A percentile compares a stretch with the other conserved stretches of the same genome.
Conservation (phyloP, 2,888 invertebrate species). For the Osedax frankpressi region DNA sequence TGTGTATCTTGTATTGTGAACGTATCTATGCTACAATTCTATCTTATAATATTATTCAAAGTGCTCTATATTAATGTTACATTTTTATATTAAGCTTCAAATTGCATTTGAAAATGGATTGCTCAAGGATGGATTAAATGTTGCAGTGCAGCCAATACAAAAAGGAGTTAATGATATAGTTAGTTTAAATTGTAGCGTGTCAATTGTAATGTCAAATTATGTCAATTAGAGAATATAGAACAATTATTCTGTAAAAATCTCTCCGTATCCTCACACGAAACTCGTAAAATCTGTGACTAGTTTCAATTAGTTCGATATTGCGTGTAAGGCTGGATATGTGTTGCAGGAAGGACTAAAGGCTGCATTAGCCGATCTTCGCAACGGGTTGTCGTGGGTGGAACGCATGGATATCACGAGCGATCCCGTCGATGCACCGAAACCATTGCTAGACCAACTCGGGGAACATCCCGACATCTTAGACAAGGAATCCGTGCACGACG, state of each 20-base stretch:
- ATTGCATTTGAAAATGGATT: constrained; percentile 73
- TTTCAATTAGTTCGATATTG: background rate
- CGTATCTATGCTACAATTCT: too few relatives aligned
- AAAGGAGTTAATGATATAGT: constrained; percentile 63
- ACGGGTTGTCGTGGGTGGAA: constrained; percentile 72
- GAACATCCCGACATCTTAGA: constrained; percentile 22
- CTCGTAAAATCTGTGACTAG: background rate
- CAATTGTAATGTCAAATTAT: too few relatives aligned
- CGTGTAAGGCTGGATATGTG: too few relatives aligned
- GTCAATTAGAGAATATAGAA: too few relatives aligned
- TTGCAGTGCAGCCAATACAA: constrained; percentile 50
- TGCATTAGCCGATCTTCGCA: constrained; percentile 60
- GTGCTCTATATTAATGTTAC: background rate
- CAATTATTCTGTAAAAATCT: too few relatives aligned
- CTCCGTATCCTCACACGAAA: too few relatives aligned
- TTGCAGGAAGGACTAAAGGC: constrained; percentile 56
- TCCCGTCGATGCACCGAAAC: constrained; percentile 54
- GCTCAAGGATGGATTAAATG: constrained; percentile 65
- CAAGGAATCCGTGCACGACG: constrained; percentile 51
- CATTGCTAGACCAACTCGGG: constrained; percentile 26
- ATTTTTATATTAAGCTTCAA: constrained; percentile 57
- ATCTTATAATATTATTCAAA: too few relatives aligned
- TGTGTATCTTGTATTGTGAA: background rate
- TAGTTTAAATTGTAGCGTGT: constrained; percentile 42
- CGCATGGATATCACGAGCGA: constrained; percentile 63